These are phyloP conservation scores for Papilio machaon DNA, from an alignment of 1,140 invertebrate genomes.

Conservation along the genomic window DNA sequence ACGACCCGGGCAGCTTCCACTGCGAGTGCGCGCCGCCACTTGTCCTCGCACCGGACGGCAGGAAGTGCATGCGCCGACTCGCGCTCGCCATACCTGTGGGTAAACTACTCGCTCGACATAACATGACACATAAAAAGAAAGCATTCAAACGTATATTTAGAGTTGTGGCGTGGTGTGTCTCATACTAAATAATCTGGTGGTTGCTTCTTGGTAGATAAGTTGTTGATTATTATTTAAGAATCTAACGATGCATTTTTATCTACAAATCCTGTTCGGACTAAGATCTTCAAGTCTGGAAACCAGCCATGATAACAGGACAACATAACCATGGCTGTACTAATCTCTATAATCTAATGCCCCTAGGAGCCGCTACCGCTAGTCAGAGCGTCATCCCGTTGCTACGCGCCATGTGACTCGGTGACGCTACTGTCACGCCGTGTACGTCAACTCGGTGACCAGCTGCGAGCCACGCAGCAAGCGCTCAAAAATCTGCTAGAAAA, in stretches of 20 bases:
- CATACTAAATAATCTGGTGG: too few relatives aligned
- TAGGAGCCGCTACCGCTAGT: slow-evolving; percentile 76
- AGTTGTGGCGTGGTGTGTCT: too few relatives aligned
- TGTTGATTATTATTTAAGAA: background rate
- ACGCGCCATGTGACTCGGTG: slow-evolving; percentile 84
- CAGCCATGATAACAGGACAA: background rate
- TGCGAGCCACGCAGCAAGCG: slow-evolving; percentile 83
- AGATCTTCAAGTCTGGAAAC: background rate
- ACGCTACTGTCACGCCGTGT: slow-evolving; percentile 83
- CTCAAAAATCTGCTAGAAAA: slow-evolving; percentile 77
- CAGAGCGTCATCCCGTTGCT: slow-evolving; percentile 78
- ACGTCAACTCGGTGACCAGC: slow-evolving; percentile 82
- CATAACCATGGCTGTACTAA: background rate
- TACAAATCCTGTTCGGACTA: background rate
- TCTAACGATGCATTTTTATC: background rate
- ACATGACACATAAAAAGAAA: background rate
- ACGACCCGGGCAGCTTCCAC: slow-evolving; percentile 82
- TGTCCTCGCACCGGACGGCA: slow-evolving; percentile 82
- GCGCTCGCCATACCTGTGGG: slow-evolving; percentile 58
- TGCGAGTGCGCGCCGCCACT: slow-evolving; percentile 83
- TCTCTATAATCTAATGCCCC: background rate
- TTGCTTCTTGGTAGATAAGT: too few relatives aligned
- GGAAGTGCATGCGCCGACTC: slow-evolving; percentile 81
- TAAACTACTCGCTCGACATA: background rate
- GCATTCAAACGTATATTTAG: too few relatives aligned